Conservation (phyloP, 2,797 vertebrate species). For the Muscicapa comitata region DNA sequence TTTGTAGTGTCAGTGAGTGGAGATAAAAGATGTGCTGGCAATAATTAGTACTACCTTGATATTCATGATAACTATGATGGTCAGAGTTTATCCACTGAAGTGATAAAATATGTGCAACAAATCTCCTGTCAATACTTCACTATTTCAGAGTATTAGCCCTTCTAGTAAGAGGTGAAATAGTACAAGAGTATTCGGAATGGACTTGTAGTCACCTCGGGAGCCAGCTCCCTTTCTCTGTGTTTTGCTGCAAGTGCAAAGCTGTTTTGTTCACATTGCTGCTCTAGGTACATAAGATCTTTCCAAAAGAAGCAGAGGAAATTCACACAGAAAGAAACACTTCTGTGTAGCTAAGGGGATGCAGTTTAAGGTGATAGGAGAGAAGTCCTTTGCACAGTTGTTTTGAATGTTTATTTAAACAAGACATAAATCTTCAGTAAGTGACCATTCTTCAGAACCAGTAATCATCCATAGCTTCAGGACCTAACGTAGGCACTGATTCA, state of each 20-base stretch:
- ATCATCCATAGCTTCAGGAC: neutral
- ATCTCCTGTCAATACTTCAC: neutral
- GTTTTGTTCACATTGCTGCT: neutral
- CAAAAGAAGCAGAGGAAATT: neutral
- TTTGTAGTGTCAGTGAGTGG: neutral
- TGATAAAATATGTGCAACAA: neutral
- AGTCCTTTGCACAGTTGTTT: neutral
- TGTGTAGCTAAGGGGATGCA: neutral
- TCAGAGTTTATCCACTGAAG: neutral
- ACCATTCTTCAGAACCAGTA: neutral
- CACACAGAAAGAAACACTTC: neutral
- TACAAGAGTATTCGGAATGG: neutral
- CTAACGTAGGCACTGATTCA: neutral
- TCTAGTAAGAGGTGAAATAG: neutral
- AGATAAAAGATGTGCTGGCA: neutral
- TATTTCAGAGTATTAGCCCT: neutral
- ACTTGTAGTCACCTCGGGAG: neutral
- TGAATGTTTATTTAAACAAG: constrained; percentile 6
- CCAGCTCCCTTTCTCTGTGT: neutral
- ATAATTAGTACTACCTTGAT: neutral
- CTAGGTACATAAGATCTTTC: neutral
- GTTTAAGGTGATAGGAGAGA: neutral
- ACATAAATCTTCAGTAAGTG: neutral
- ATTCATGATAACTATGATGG: neutral
- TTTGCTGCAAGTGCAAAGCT: neutral